Conservation (phyloP, 2,888 invertebrate species). For the Tenthredo amoena region DNA sequence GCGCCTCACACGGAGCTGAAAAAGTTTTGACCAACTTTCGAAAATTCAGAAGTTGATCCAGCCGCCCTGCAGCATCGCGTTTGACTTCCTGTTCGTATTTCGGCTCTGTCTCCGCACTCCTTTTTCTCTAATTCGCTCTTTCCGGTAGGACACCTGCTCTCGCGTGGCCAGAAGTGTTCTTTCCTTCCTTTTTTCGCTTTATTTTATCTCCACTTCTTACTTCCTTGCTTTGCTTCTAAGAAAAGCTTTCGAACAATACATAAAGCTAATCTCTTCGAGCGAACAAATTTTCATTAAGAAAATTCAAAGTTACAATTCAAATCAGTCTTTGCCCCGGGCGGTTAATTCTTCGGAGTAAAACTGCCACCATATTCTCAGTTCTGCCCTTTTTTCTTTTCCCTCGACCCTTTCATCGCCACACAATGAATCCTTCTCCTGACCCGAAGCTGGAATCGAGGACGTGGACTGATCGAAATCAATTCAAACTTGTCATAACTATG, state of each 20-base stretch:
- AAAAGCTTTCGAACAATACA: constrained; percentile 15
- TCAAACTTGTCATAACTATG: background rate
- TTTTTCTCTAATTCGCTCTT: constrained; percentile 55
- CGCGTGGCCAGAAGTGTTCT: constrained; percentile 24
- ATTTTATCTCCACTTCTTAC: background rate
- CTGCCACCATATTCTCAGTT: background rate
- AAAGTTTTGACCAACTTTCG: constrained; percentile 47
- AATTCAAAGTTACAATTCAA: background rate
- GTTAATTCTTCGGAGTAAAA: background rate
- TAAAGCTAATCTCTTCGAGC: background rate
- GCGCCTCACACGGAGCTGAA: constrained; percentile 40
- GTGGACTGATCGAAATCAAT: background rate
- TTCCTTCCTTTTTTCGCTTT: background rate
- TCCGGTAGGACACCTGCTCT: constrained; percentile 55
- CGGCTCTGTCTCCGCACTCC: background rate
- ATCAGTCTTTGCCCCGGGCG: background rate
- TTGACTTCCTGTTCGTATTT: constrained; percentile 55
- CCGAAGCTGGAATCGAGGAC: background rate
- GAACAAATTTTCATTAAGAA: background rate
- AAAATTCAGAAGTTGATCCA: background rate
- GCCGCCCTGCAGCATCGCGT: constrained; percentile 13
- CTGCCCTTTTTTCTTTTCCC: background rate
- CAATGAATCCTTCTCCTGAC: background rate
- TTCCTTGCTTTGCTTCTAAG: background rate
- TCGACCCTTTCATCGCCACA: background rate